These are phyloP conservation scores for Mythimna impura DNA, from an alignment of 2,888 invertebrate species.

Conservation along the genomic window DNA sequence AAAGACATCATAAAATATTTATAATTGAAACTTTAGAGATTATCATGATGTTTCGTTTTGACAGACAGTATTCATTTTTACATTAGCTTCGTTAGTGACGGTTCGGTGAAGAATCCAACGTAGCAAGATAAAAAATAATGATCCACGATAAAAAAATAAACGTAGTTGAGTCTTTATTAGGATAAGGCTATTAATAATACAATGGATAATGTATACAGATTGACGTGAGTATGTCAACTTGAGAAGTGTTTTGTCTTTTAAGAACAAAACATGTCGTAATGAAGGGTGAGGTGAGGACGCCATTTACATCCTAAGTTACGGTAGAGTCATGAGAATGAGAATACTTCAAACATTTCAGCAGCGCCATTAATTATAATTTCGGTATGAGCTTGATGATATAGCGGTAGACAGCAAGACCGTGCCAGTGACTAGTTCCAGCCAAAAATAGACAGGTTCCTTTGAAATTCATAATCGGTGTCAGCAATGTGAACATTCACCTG, in stretches of 20 bases:
- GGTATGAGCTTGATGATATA: slow-evolving; percentile 12
- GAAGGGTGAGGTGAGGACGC: too few species aligned
- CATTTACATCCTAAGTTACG: too few species aligned
- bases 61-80: slow-evolving; percentile 35
- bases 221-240: background rate
- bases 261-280: slow-evolving; percentile 10
- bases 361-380: slow-evolving; percentile 19
- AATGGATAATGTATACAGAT: slow-evolving; percentile 14
- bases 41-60: slow-evolving; percentile 17
- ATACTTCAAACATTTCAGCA: too few species aligned
- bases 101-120: slow-evolving; percentile 44
- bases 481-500: slow-evolving; percentile 24
- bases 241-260: slow-evolving; percentile 23
- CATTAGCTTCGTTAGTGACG: slow-evolving; percentile 54
- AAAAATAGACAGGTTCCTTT: slow-evolving; percentile 26
- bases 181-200: slow-evolving; percentile 10
- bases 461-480: slow-evolving; percentile 13
- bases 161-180: slow-evolving; percentile 43
- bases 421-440: background rate
- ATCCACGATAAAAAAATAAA: slow-evolving; percentile 29
- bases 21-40: slow-evolving; percentile 19
- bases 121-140: slow-evolving; percentile 48
- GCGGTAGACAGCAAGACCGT: slow-evolving; percentile 3
- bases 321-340: too few species aligned
- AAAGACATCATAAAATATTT: slow-evolving; percentile 7